These are phyloP conservation scores for Tokudaia tokunoshimensis DNA, from an alignment of 2,797 vertebrate species.

Conservation along the genomic window DNA sequence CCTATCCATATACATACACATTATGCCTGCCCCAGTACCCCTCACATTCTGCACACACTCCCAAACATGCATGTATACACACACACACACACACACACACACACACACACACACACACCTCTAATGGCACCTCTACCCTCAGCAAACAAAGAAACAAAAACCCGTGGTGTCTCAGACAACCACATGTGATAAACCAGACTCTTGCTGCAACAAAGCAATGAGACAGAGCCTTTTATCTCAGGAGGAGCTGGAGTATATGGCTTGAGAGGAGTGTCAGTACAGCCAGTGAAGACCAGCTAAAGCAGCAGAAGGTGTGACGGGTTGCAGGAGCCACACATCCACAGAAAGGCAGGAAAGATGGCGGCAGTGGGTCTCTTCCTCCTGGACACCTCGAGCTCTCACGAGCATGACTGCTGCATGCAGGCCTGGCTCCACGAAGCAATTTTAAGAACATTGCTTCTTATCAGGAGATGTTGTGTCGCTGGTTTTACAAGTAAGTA, in stretches of 20 bases:
- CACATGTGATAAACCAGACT: background rate
- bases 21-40: background rate
- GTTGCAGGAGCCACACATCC: background rate
- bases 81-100: background rate
- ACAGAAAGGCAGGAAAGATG: background rate
- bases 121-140: accelerated
- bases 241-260: background rate
- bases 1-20: too few relatives aligned
- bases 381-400: accelerated
- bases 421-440: background rate
- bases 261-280: background rate
- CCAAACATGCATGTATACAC: background rate
- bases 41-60: too few relatives aligned
- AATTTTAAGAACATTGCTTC: background rate
- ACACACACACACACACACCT: background rate
- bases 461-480: background rate
- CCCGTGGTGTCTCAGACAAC: background rate
- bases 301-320: background rate
- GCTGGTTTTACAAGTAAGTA: background rate
- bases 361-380: background rate
- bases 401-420: accelerated
- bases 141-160: background rate
- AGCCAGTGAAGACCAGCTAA: background rate
- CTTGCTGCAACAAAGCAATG: background rate
- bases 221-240: background rate